Percentiles rank a stretch among this genome's conserved stretches.
Conservation (phyloP, 2,113 vertebrate species). For the Nesospiza acunhae region DNA sequence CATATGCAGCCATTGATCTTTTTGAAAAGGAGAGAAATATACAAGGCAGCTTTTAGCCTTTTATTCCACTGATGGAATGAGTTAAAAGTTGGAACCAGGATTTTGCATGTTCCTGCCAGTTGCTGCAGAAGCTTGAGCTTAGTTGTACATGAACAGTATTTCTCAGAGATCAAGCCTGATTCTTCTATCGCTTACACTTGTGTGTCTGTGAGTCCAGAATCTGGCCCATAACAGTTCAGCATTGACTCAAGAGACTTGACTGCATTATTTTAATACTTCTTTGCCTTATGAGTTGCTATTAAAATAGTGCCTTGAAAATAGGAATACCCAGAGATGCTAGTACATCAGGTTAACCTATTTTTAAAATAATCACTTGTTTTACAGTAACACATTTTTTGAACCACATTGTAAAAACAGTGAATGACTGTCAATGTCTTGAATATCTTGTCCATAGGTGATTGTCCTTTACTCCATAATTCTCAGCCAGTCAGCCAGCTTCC, state of each 20-base stretch:
- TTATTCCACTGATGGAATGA: background rate
- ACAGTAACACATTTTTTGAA: constrained; percentile 67
- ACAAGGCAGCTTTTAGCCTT: background rate
- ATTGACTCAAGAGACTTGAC: background rate
- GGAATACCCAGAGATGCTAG: background rate
- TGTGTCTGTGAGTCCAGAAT: constrained; percentile 45
- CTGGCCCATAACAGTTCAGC: background rate
- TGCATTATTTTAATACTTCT: constrained; percentile 25
- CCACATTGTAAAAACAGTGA: constrained; percentile 59
- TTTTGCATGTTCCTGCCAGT: constrained; percentile 10
- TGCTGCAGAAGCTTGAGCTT: background rate
- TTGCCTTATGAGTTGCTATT: constrained; percentile 12
- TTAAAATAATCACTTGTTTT: constrained; percentile 53
- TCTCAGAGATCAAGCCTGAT: constrained; percentile 55
- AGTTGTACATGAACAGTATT: background rate
- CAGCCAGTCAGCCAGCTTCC: constrained; percentile 91
- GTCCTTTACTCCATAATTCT: constrained; percentile 84
- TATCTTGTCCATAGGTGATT: constrained; percentile 84
- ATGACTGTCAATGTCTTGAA: constrained; percentile 79
- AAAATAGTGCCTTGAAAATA: constrained; percentile 20
- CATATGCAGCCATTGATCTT: background rate
- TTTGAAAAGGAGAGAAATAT: background rate
- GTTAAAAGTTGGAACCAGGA: background rate
- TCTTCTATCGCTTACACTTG: constrained; percentile 38
- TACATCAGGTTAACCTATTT: background rate